phyloP scores from a whole-genome alignment of 1,140 invertebrate genomes.

The Listronotus bonariensis region DNA sequence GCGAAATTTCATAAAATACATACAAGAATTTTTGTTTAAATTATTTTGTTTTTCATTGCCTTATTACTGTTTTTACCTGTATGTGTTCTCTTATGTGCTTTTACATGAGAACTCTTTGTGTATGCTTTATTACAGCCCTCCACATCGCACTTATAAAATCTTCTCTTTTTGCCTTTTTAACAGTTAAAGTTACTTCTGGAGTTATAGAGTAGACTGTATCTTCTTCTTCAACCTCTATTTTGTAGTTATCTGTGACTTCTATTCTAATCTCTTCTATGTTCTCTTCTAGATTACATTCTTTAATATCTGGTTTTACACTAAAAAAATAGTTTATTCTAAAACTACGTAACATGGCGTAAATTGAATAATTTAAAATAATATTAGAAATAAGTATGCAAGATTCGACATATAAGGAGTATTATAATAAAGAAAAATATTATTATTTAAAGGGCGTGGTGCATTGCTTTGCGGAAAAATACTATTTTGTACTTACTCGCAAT shows the following conservation, averaged over 20 bases:
- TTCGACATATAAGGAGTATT: not conserved
- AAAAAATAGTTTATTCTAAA: not conserved
- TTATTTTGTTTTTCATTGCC: too few relatives aligned
- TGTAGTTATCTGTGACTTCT: not conserved
- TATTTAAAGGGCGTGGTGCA: conserved; percentile 22
- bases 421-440: not conserved
- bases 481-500: conserved; percentile 27
- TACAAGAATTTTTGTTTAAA: not conserved
- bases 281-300: conserved; percentile 3
- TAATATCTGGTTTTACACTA: conserved; percentile 21
- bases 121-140: conserved; percentile 24
- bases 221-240: conserved; percentile 1
- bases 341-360: not conserved
- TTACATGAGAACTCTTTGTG: conserved; percentile 31
- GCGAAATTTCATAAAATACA: not conserved
- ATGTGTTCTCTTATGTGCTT: conserved; percentile 29
- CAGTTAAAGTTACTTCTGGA: conserved; percentile 27
- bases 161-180: conserved; percentile 14
- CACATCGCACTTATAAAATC: conserved; percentile 22
- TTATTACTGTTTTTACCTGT: too few relatives aligned
- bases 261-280: conserved; percentile 3
- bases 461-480: not conserved
- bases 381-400: not conserved
- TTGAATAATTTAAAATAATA: not conserved
- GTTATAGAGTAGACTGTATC: conserved; percentile 14